phyloP scores from a whole-genome alignment of 2,888 invertebrate species.

The Drosophila gaucha region DNA sequence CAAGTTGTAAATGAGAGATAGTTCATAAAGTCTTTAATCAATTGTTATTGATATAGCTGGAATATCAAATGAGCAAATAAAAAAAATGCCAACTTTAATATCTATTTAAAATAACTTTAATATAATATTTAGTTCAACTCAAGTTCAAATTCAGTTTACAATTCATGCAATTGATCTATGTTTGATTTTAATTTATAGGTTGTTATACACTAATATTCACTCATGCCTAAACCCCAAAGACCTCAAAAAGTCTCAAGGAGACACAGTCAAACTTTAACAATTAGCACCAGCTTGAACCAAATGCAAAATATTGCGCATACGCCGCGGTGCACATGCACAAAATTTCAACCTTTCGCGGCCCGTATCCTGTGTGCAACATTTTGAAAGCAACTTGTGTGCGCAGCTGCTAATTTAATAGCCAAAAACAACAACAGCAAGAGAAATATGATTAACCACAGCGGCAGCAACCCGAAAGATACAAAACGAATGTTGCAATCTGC shows the following conservation, averaged over 20 bases:
- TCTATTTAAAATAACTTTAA: too few relatives aligned
- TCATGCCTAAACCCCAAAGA: background rate
- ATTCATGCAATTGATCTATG: background rate
- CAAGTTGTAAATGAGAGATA: slow-evolving; percentile 5
- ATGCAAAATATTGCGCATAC: slow-evolving; percentile 55
- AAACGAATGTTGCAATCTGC: slow-evolving; percentile 69
- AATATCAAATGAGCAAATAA: slow-evolving; percentile 1
- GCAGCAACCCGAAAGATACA: slow-evolving; percentile 54
- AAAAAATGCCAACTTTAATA: too few relatives aligned
- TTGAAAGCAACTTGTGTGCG: slow-evolving; percentile 47
- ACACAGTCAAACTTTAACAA: slow-evolving; percentile 13
- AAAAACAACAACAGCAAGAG: slow-evolving; percentile 22
- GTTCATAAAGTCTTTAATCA: slow-evolving; percentile 2
- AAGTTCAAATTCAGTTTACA: too few relatives aligned
- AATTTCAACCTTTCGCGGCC: background rate
- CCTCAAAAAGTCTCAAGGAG: slow-evolving; percentile 14
- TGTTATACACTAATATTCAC: too few relatives aligned
- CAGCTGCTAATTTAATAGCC: slow-evolving; percentile 73
- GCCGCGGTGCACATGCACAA: slow-evolving; percentile 30
- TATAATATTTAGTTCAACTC: too few relatives aligned
- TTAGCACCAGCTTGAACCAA: slow-evolving; percentile 9
- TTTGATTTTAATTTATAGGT: background rate
- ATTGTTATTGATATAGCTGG: slow-evolving; percentile 1
- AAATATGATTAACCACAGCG: slow-evolving; percentile 75
- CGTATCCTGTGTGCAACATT: slow-evolving; percentile 45